Conservation (phyloP, 2,888 invertebrate species). For the Volucella inanis region DNA sequence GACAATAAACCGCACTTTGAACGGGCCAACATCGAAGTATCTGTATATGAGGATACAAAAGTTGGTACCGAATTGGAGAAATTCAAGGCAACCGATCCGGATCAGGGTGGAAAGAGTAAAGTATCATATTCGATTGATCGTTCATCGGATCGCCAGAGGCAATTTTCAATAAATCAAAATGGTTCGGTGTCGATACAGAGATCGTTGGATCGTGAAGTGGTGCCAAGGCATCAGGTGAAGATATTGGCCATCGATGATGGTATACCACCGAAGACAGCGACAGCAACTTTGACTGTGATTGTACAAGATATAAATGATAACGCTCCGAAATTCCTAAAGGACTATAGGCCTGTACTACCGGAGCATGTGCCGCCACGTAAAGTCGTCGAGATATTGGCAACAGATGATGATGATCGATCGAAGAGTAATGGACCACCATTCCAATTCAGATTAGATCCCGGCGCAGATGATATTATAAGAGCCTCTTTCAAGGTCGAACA, state of each 20-base stretch:
- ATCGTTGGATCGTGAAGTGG: slow-evolving; percentile 95
- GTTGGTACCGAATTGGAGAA: slow-evolving; percentile 95
- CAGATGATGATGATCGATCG: slow-evolving; percentile 96
- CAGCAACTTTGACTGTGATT: slow-evolving; percentile 95
- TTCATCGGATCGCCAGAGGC: slow-evolving; percentile 94
- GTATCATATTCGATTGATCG: slow-evolving; percentile 96
- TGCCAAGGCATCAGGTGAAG: slow-evolving; percentile 97
- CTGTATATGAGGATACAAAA: slow-evolving; percentile 95
- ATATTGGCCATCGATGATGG: slow-evolving; percentile 98
- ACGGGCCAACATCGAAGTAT: slow-evolving; percentile 95
- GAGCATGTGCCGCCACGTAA: slow-evolving; percentile 96
- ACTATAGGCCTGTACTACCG: slow-evolving; percentile 95
- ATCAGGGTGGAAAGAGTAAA: slow-evolving; percentile 96
- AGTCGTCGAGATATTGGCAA: slow-evolving; percentile 95
- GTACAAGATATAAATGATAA: slow-evolving; percentile 98
- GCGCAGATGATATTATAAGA: slow-evolving; percentile 95
- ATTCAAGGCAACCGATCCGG: slow-evolving; percentile 97
- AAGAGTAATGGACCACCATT: slow-evolving; percentile 99
- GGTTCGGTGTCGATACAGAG: slow-evolving; percentile 97
- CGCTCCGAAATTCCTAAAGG: slow-evolving; percentile 95
- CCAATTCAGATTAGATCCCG: slow-evolving; percentile 95
- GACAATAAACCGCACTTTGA: slow-evolving; percentile 98
- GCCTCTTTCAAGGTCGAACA: slow-evolving; percentile 98
- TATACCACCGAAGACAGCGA: slow-evolving; percentile 95
- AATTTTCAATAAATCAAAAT: slow-evolving; percentile 96